Evolutionary conservation across 2,888 invertebrate species (phyloP).

Genomic region (Cheilosia variabilis): DNA sequence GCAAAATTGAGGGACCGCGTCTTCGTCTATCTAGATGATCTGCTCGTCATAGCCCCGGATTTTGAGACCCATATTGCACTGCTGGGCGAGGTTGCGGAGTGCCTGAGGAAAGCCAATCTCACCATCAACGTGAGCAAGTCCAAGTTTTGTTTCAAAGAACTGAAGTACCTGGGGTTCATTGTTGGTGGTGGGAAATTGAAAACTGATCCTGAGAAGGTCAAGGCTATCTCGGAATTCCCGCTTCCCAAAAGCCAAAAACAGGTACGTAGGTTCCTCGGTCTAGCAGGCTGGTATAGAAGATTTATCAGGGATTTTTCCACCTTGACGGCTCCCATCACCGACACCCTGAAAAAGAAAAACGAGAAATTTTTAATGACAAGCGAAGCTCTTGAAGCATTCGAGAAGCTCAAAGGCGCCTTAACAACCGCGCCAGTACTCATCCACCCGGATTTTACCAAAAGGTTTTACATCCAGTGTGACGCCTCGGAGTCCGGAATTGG

Average conservation of each 20-base stretch:
- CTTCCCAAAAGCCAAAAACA: too few species aligned
- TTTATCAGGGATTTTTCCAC: not conserved
- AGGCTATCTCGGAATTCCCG: constrained; percentile 4
- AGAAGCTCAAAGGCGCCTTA: constrained; percentile 37
- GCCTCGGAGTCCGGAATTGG: constrained; percentile 11
- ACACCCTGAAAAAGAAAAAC: not conserved
- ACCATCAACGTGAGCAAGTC: too few species aligned
- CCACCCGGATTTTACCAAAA: constrained; percentile 48
- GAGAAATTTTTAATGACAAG: constrained; percentile 31
- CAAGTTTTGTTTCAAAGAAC: too few species aligned
- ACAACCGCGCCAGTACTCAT: constrained; percentile 59
- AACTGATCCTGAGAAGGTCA: constrained; percentile 21
- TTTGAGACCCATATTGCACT: constrained; percentile 40
- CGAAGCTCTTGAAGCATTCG: constrained; percentile 46
- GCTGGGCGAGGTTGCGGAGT: constrained; percentile 29
- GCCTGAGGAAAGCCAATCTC: too few species aligned
- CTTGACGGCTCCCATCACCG: not conserved
- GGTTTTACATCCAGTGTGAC: constrained; percentile 42
- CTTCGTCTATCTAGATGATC: constrained; percentile 3
- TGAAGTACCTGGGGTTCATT: too few species aligned
- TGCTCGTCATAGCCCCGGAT: constrained; percentile 7
- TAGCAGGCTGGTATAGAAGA: not conserved
- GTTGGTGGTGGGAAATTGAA: constrained; percentile 13
- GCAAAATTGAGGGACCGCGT: not conserved
- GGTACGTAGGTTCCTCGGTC: not conserved